These are phyloP conservation scores for Clanis bilineata DNA, from an alignment of 2,888 invertebrate genomes.

Conservation along the genomic window DNA sequence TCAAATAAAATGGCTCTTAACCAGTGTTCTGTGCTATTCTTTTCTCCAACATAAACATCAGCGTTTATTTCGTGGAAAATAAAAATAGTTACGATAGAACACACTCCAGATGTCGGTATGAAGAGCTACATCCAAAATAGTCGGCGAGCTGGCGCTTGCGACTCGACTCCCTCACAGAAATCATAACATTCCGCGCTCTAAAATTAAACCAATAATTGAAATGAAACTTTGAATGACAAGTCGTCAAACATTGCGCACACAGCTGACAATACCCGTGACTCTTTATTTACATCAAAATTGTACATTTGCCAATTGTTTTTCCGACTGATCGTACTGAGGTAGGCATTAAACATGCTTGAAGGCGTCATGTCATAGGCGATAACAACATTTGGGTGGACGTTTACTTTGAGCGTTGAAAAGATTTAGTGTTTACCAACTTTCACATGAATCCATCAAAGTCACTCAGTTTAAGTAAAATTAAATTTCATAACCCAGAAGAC, in stretches of 20 bases:
- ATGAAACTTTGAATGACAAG: conserved; percentile 40
- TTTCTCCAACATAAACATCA: conserved; percentile 9
- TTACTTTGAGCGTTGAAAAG: not conserved
- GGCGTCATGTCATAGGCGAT: conserved; percentile 1
- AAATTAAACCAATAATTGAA: conserved; percentile 54
- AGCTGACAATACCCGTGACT: conserved; percentile 20
- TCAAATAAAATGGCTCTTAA: conserved; percentile 6
- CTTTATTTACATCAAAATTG: conserved; percentile 48
- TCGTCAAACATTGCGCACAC: conserved; percentile 25
- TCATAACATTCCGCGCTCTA: conserved; percentile 54
- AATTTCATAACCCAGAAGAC: not conserved
- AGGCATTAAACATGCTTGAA: conserved; percentile 47
- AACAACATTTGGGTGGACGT: not conserved
- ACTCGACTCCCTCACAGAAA: conserved; percentile 40
- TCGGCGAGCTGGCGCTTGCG: conserved; percentile 37
- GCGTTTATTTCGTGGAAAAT: conserved; percentile 1
- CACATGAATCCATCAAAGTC: not conserved
- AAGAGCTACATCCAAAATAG: conserved; percentile 45
- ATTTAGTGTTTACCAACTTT: not conserved
- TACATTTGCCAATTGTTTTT: conserved; percentile 57
- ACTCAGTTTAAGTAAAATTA: not conserved
- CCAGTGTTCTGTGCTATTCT: conserved; percentile 9
- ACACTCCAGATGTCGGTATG: conserved; percentile 35
- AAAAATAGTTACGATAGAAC: conserved; percentile 25
- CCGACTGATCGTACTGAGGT: conserved; percentile 34